Evolutionary conservation across 2,797 vertebrate genomes (phyloP).

Genomic region (Diplodus puntazzo): DNA sequence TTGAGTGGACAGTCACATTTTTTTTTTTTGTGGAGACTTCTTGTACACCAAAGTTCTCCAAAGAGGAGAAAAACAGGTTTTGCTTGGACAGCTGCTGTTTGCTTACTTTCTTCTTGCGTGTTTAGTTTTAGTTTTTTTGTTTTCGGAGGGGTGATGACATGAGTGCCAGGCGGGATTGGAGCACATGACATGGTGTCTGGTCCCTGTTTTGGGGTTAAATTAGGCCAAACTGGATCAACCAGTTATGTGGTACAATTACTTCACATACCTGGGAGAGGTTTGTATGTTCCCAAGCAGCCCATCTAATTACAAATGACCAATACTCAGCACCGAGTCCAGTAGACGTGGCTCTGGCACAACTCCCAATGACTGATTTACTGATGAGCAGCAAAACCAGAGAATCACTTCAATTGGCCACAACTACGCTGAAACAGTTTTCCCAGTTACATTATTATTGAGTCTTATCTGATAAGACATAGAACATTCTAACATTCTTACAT

Average conservation of each 20-base stretch:
- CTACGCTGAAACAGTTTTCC: not conserved
- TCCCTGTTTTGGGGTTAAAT: conserved; percentile 16
- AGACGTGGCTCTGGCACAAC: not conserved
- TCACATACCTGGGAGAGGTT: not conserved
- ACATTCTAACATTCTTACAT: no score
- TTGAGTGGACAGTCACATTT: conserved; percentile 10
- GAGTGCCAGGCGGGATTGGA: conserved; percentile 37
- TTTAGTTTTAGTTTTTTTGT: conserved; percentile 36
- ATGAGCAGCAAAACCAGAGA: not conserved
- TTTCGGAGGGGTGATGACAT: conserved; percentile 21
- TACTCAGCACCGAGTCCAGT: not conserved
- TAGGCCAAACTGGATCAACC: not conserved
- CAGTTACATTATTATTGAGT: not conserved
- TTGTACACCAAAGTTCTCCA: conserved; percentile 21
- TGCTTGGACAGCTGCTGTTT: conserved; percentile 75
- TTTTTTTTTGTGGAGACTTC: not conserved
- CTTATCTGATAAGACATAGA: not conserved
- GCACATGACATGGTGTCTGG: conserved; percentile 38
- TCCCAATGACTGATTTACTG: not conserved
- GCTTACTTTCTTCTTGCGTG: conserved; percentile 34
- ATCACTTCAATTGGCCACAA: no score
- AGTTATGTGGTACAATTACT: no score
- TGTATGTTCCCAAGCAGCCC: no score
- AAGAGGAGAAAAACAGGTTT: conserved; percentile 39
- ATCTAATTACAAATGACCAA: no score